These are phyloP conservation scores for Pampusana beccarii DNA, from an alignment of 2,113 vertebrate genomes.

Conservation along the genomic window DNA sequence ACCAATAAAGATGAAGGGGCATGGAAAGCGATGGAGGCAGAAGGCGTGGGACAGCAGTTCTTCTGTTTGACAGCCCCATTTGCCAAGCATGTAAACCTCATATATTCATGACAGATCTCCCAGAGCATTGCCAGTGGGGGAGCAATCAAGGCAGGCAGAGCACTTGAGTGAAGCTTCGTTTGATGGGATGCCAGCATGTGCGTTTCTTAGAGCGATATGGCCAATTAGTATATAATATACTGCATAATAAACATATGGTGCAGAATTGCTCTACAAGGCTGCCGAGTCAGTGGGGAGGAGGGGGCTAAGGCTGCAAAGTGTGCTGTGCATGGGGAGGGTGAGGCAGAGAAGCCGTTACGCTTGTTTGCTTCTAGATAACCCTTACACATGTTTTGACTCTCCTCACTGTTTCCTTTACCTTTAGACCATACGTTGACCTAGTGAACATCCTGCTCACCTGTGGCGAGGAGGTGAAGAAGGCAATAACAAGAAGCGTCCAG, in stretches of 20 bases:
- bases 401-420: not conserved
- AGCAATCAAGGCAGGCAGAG: not conserved
- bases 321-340: not conserved
- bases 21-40: not conserved
- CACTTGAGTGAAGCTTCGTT: not conserved
- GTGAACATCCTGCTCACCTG: constrained; percentile 94
- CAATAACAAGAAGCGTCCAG: constrained; percentile 88
- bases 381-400: not conserved
- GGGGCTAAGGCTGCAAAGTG: not conserved
- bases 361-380: not conserved
- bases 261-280: not conserved
- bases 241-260: not conserved
- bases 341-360: not conserved
- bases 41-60: not conserved
- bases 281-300: not conserved
- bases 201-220: rapidly evolving
- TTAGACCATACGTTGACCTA: constrained; percentile 93
- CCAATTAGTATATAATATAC: not conserved
- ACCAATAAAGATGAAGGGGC: not conserved
- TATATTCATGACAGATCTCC: not conserved
- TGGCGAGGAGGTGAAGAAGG: constrained; percentile 94
- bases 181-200: not conserved
- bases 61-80: not conserved
- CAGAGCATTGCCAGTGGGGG: not conserved
- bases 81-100: not conserved